Conservation (phyloP, 2,113 vertebrate genomes). For the Bufo bufo region DNA sequence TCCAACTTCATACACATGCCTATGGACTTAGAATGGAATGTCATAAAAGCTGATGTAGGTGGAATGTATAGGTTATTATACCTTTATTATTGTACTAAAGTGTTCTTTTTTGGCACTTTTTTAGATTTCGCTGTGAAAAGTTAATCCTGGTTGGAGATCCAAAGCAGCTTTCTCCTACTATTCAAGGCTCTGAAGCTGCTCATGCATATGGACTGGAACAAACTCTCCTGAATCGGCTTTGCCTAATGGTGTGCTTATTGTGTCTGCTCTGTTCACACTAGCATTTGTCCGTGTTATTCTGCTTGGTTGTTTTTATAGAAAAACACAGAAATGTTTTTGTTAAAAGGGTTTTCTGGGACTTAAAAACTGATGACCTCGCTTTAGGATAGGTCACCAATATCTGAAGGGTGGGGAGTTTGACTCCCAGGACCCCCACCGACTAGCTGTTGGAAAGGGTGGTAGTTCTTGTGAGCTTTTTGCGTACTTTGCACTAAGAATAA, state of each 20-base stretch:
- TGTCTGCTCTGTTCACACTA: neutral
- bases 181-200: slow-evolving; percentile 78
- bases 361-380: no score
- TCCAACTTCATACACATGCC: no score
- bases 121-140: slow-evolving; percentile 80
- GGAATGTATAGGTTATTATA: no score
- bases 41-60: no score
- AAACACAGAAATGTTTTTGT: neutral
- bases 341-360: no score
- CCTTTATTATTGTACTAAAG: neutral
- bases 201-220: slow-evolving; percentile 77
- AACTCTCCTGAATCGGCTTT: slow-evolving; percentile 79
- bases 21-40: no score
- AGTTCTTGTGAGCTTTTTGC: no score
- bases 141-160: slow-evolving; percentile 80
- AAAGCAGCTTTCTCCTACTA: slow-evolving; percentile 76
- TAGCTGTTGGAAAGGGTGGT: no score
- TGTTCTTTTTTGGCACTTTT: neutral
- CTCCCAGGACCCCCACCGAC: no score
- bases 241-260: slow-evolving; percentile 72
- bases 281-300: neutral
- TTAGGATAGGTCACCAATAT: no score
- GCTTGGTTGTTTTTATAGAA: neutral
- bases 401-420: no score
- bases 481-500: no score